Conservation (phyloP, 1,140 invertebrate genomes). For the Cydia fagiglandana region DNA sequence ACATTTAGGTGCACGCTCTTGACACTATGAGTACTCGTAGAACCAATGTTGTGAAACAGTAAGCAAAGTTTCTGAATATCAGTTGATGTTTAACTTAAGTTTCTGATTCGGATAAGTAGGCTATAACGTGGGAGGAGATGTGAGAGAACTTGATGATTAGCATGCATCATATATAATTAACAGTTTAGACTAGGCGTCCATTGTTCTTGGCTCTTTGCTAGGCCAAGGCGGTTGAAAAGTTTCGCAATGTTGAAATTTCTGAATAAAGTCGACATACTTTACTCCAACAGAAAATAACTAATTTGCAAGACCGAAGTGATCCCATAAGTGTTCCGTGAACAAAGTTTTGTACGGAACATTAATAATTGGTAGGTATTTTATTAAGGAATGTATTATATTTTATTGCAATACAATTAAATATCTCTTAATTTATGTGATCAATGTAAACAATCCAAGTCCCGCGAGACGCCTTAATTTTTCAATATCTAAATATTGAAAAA, state of each 20-base stretch:
- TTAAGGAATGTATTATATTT: no score
- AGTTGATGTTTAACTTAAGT: background rate
- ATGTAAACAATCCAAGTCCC: background rate
- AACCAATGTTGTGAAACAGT: no score
- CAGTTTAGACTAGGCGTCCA: background rate
- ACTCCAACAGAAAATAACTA: no score
- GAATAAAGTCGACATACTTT: background rate
- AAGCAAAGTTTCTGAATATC: background rate
- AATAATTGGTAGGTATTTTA: no score
- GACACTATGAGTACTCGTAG: no score
- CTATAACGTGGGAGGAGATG: background rate
- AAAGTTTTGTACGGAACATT: no score
- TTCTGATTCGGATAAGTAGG: no score
- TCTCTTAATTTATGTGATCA: background rate
- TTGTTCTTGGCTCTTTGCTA: background rate
- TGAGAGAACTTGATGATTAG: background rate
- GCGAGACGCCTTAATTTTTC: background rate
- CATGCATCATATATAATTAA: constrained; percentile 1
- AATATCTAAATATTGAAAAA: no score
- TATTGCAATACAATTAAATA: no score
- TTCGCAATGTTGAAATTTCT: background rate
- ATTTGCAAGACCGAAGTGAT: no score
- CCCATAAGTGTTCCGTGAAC: no score
- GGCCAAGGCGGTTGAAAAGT: background rate
- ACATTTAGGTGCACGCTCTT: no score